phyloP scores from a whole-genome alignment of 2,888 invertebrate species.

The Pelosia muscerda region DNA sequence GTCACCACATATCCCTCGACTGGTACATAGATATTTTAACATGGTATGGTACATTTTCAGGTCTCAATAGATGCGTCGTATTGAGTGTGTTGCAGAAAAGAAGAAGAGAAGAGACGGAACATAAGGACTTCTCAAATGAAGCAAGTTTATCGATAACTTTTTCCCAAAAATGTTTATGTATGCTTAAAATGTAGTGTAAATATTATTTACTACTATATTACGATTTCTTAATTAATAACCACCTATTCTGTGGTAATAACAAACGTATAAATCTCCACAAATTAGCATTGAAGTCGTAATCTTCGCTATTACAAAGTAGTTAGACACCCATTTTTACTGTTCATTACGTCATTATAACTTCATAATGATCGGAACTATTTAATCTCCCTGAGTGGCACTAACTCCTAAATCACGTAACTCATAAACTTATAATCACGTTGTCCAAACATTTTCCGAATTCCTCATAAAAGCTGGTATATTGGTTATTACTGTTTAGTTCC shows the following conservation, averaged over 20 bases:
- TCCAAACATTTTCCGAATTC: slow-evolving; percentile 78
- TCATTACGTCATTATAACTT: slow-evolving; percentile 35
- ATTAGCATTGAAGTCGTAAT: slow-evolving; percentile 20
- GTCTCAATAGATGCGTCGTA: background rate
- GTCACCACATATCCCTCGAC: background rate
- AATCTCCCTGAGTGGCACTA: slow-evolving; percentile 49
- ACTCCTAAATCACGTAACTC: slow-evolving; percentile 58
- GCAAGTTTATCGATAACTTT: background rate
- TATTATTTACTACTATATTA: background rate
- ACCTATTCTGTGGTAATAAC: too few species aligned
- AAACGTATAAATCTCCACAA: background rate
- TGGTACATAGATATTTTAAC: background rate
- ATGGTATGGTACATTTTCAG: background rate
- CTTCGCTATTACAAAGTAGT: slow-evolving; percentile 21
- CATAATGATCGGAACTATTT: slow-evolving; percentile 40
- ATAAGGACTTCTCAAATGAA: background rate
- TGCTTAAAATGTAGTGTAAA: background rate
- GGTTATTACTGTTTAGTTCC: slow-evolving; percentile 68
- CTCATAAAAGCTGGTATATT: slow-evolving; percentile 79
- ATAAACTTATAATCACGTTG: slow-evolving; percentile 69
- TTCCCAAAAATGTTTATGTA: background rate
- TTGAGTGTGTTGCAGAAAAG: background rate
- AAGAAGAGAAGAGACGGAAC: too few species aligned
- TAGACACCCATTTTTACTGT: slow-evolving; percentile 30
- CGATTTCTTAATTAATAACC: too few species aligned